Conservation (phyloP, 2,888 invertebrate genomes). For the Busseola fusca region DNA sequence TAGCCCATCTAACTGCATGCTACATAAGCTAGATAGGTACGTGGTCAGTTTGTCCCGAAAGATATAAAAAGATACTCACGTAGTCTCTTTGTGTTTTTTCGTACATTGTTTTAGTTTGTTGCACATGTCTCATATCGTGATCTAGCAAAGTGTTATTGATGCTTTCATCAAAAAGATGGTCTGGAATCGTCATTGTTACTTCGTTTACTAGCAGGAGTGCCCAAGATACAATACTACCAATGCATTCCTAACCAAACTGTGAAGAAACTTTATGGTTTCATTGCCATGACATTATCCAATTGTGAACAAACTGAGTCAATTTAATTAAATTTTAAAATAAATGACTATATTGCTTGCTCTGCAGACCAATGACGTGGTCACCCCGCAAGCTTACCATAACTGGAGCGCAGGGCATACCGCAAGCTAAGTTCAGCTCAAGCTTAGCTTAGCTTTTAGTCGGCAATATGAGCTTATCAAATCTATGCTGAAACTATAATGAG, state of each 20-base stretch:
- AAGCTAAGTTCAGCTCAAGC: conserved; percentile 8
- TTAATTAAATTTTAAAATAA: conserved; percentile 83
- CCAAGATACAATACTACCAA: conserved; percentile 16
- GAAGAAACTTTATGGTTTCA: conserved; percentile 58
- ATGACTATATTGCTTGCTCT: conserved; percentile 73
- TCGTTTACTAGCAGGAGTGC: conserved; percentile 33
- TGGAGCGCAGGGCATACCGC: background rate
- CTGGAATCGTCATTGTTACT: conserved; percentile 74
- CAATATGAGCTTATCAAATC: background rate
- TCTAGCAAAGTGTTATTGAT: conserved; percentile 77
- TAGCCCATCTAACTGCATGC: background rate
- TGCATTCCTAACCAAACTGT: conserved; percentile 16
- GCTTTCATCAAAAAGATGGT: conserved; percentile 82
- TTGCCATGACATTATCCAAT: conserved; percentile 71
- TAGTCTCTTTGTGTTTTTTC: conserved; percentile 81
- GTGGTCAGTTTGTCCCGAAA: background rate
- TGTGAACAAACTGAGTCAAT: conserved; percentile 78
- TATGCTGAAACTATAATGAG: background rate
- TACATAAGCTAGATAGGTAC: background rate
- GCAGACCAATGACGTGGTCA: conserved; percentile 78
- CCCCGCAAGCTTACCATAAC: conserved; percentile 21
- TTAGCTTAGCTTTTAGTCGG: too few relatives aligned
- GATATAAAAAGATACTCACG: conserved; percentile 71
- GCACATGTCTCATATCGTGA: conserved; percentile 82
- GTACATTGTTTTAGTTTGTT: conserved; percentile 71